A percentile compares a stretch with the other conserved stretches of the same genome.
Conservation (phyloP, 2,888 invertebrate genomes). For the Cylloceria caligata region DNA sequence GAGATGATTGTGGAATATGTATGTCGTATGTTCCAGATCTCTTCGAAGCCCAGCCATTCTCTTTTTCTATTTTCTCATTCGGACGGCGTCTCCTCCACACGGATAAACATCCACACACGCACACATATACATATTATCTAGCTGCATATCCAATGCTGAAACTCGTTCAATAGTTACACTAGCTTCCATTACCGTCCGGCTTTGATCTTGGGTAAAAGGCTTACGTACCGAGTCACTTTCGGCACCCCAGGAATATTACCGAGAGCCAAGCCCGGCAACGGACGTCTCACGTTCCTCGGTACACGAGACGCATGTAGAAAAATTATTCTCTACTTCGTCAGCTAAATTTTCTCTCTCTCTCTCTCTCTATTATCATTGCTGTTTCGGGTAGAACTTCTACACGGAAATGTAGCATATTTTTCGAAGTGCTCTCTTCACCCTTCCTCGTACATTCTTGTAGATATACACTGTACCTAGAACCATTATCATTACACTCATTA, state of each 20-base stretch:
- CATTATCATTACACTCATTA: constrained; percentile 12
- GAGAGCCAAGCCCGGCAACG: constrained; percentile 36
- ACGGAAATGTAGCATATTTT: constrained; percentile 28
- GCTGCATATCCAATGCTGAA: constrained; percentile 55
- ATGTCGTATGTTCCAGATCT: constrained; percentile 13
- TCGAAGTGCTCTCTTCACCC: constrained; percentile 11
- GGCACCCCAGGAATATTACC: constrained; percentile 67
- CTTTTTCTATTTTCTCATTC: constrained; percentile 14
- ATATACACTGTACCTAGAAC: not conserved
- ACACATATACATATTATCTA: not conserved
- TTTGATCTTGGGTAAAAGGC: constrained; percentile 72
- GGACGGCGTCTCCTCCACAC: constrained; percentile 37
- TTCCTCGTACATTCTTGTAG: not conserved
- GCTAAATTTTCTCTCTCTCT: constrained; percentile 10
- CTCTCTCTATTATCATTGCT: constrained; percentile 18
- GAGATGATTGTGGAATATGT: constrained; percentile 11
- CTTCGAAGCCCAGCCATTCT: constrained; percentile 34
- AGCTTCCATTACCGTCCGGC: constrained; percentile 70
- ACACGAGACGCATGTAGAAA: constrained; percentile 39
- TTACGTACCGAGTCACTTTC: constrained; percentile 71
- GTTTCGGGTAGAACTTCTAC: constrained; percentile 4
- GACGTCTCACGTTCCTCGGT: constrained; percentile 15
- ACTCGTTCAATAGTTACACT: constrained; percentile 71
- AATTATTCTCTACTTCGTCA: constrained; percentile 42
- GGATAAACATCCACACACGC: no score